Conservation (phyloP, 1,140 invertebrate genomes). For the Chymomyza costata region DNA sequence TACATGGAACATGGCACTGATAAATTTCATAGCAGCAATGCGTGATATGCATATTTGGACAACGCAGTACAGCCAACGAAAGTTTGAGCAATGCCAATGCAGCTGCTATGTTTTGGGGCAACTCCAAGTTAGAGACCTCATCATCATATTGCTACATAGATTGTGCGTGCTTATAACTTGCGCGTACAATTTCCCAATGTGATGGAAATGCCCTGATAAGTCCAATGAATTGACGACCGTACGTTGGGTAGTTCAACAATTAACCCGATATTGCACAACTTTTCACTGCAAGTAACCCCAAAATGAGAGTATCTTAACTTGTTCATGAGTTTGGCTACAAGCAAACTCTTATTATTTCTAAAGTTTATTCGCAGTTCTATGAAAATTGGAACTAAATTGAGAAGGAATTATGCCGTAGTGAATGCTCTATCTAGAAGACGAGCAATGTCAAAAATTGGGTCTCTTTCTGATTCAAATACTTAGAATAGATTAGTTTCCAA, state of each 20-base stretch:
- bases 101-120: conserved; percentile 38
- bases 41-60: conserved; percentile 56
- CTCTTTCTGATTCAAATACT: too few species aligned
- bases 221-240: conserved; percentile 31
- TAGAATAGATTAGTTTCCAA: too few species aligned
- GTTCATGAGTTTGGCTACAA: conserved; percentile 16
- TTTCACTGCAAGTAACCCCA: too few species aligned
- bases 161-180: too few species aligned
- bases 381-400: too few species aligned
- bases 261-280: conserved; percentile 22
- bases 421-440: too few species aligned
- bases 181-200: conserved; percentile 38
- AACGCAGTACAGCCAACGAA: conserved; percentile 45
- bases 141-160: conserved; percentile 2
- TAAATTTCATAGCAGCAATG: conserved; percentile 28
- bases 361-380: too few species aligned
- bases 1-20: conserved; percentile 36
- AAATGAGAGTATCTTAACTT: conserved; percentile 18
- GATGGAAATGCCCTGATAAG: conserved; percentile 38
- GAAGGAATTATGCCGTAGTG: too few species aligned
- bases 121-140: conserved; percentile 6
- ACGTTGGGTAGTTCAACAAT: conserved; percentile 11
- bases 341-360: too few species aligned
- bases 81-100: conserved; percentile 47
- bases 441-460: too few species aligned